Evolutionary conservation across 1,140 invertebrate genomes (phyloP), one percentile per base, ranked within the genome.

Genomic region (Saccostrea cuccullata): DNA sequence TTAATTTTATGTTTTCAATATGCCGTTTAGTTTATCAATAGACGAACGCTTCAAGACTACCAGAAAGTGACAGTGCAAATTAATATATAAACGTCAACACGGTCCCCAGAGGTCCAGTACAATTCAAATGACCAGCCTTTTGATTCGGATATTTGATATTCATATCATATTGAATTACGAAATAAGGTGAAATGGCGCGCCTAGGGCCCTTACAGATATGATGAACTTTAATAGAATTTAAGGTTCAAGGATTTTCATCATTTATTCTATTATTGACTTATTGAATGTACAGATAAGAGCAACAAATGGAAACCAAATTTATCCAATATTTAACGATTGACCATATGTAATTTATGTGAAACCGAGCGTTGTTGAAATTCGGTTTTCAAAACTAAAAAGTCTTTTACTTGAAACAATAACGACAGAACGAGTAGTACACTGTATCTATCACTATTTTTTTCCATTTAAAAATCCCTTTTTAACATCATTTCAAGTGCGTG

Each of bases 131-230:
- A 26, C 30, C 30, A 77, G 13, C 36, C 70, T 36, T 9, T 12
- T 77, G 26, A 20, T 64, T 64, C 58, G 17, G 70, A 77, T 77
- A 77, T 77, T 77, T 36, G 26, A 77, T 30, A 77, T 15, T 30
- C 11, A 30, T 26, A 12, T 73, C 70, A 30, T 26, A 77, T 36
- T 77, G 26, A 26, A 77, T 77, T 77, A 77, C 26, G 26, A 15
- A 26, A 77, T 36, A 77, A 15, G 26, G 70, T 77, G 23, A 26
- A 15, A 30, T 13, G 30, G 30, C 70, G 13, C 30, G 23, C 70
- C 70, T 26, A 12, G 26, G 70, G 70, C 26, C 11, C 9, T 2
- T 36, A 30, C 15, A 77, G 70, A 36, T 77, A 26, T 77, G 23
- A 15, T 36, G 23, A 77, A 36, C 30, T 77, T 77, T 77, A 77